These are phyloP conservation scores for Orthonychiurus folsomi DNA, from an alignment of 2,888 invertebrate genomes.

Conservation along the genomic window DNA sequence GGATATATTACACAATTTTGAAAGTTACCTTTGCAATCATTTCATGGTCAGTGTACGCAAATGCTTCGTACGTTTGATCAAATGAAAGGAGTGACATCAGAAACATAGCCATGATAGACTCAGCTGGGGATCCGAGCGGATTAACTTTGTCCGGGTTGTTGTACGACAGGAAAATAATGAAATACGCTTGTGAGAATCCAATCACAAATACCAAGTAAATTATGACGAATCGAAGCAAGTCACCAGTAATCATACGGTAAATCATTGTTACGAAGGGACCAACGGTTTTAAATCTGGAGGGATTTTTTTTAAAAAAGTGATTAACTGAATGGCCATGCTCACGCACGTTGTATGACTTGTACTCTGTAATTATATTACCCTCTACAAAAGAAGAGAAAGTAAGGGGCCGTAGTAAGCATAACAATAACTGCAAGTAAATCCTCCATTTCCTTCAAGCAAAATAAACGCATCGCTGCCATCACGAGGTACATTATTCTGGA, in stretches of 20 bases:
- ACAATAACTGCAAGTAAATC: conserved; percentile 86
- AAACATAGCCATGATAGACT: conserved; percentile 95
- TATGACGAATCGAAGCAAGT: conserved; percentile 85
- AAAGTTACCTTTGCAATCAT: conserved; percentile 69
- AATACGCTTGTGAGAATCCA: conserved; percentile 94
- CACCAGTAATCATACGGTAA: conserved; percentile 95
- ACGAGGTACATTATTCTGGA: conserved; percentile 81
- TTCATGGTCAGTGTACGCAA: conserved; percentile 79
- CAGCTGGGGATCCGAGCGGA: conserved; percentile 84
- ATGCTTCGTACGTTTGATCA: conserved; percentile 85
- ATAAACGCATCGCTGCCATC: conserved; percentile 72
- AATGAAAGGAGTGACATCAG: conserved; percentile 96
- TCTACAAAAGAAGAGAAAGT: conserved; percentile 93
- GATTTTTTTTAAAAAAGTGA: too few species aligned
- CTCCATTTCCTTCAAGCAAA: conserved; percentile 77
- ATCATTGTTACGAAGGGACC: conserved; percentile 99
- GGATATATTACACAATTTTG: background rate
- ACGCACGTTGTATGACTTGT: background rate
- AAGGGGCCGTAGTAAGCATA: conserved; percentile 91
- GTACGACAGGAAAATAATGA: conserved; percentile 80
- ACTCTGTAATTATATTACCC: conserved; percentile 22
- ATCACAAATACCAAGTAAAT: conserved; percentile 96
- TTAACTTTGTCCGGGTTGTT: conserved; percentile 63
- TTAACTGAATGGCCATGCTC: background rate
- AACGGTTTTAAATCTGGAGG: conserved; percentile 92